These are phyloP conservation scores for Bubo scandiacus DNA, from an alignment of 2,113 vertebrate species.

Conservation along the genomic window DNA sequence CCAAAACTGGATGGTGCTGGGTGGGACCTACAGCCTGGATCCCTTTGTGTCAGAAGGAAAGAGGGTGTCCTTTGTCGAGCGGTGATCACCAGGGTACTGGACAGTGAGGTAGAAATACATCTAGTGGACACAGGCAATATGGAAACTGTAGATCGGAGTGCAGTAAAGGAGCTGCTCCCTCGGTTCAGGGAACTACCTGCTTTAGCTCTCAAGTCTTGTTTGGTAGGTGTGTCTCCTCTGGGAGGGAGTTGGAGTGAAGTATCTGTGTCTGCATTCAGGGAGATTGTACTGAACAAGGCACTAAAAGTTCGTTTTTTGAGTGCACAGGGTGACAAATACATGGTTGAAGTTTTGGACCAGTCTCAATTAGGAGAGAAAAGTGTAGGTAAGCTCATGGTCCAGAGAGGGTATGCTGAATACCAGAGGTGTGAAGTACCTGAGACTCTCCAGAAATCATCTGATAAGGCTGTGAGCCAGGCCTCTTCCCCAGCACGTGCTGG, in stretches of 20 bases:
- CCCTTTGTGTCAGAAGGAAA: conserved; percentile 79
- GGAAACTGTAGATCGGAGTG: conserved; percentile 68
- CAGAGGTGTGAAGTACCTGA: conserved; percentile 40
- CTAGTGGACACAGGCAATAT: conserved; percentile 85
- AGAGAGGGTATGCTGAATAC: conserved; percentile 72
- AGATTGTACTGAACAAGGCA: conserved; percentile 78
- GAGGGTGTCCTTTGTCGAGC: conserved; percentile 84
- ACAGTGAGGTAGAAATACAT: conserved; percentile 74
- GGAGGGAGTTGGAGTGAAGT: conserved; percentile 77
- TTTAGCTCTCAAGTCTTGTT: conserved; percentile 82
- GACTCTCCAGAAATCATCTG: background rate
- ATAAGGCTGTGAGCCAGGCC: background rate
- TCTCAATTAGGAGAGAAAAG: conserved; percentile 75
- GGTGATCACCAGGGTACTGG: conserved; percentile 66
- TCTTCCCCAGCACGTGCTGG: background rate
- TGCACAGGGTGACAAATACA: conserved; percentile 65
- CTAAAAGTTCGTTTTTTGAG: conserved; percentile 75
- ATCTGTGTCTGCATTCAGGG: conserved; percentile 80
- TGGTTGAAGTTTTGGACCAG: conserved; percentile 80
- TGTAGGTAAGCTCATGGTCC: conserved; percentile 78
- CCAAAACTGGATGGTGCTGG: conserved; percentile 54
- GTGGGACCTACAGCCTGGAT: conserved; percentile 70
- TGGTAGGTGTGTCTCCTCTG: conserved; percentile 77
- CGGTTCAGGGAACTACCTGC: conserved; percentile 77
- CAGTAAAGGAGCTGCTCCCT: conserved; percentile 77